Conservation (phyloP, 1,140 invertebrate species). For the Drosophila funebris region DNA sequence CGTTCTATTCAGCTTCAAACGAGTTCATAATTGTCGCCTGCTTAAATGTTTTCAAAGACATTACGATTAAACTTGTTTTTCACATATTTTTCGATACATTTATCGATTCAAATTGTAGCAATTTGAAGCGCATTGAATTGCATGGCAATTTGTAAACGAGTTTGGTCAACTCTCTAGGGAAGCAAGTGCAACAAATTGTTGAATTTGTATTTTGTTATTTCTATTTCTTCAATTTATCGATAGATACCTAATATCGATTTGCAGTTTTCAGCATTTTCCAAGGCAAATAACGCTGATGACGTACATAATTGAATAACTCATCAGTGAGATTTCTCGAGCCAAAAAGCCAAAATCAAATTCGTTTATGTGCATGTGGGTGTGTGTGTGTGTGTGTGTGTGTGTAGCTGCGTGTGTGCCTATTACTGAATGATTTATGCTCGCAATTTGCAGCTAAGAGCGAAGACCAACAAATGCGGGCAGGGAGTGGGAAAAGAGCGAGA, state of each 20-base stretch:
- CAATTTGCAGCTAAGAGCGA: slow-evolving; percentile 48
- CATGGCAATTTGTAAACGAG: background rate
- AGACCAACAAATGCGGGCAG: too few species aligned
- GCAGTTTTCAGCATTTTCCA: background rate
- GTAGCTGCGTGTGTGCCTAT: slow-evolving; percentile 50
- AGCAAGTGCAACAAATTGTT: background rate
- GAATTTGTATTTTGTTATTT: background rate
- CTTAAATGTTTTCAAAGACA: slow-evolving; percentile 14
- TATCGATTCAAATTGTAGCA: background rate
- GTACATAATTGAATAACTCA: slow-evolving; percentile 42
- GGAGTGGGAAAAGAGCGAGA: background rate
- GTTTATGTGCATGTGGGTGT: slow-evolving; percentile 27
- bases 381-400: slow-evolving; percentile 2
- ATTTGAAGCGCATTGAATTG: background rate
- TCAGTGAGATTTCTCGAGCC: slow-evolving; percentile 26
- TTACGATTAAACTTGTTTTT: slow-evolving; percentile 20
- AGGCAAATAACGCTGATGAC: slow-evolving; percentile 11
- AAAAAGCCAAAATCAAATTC: slow-evolving; percentile 57
- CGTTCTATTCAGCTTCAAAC: slow-evolving; percentile 12
- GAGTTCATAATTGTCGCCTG: slow-evolving; percentile 5
- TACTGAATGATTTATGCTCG: slow-evolving; percentile 68
- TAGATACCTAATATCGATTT: background rate
- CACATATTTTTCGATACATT: background rate
- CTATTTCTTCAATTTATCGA: background rate
- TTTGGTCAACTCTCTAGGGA: background rate